Percentiles rank a stretch among this genome's conserved stretches.
Conservation (phyloP, 2,113 vertebrate species). For the Epinephelus fuscoguttatus region DNA sequence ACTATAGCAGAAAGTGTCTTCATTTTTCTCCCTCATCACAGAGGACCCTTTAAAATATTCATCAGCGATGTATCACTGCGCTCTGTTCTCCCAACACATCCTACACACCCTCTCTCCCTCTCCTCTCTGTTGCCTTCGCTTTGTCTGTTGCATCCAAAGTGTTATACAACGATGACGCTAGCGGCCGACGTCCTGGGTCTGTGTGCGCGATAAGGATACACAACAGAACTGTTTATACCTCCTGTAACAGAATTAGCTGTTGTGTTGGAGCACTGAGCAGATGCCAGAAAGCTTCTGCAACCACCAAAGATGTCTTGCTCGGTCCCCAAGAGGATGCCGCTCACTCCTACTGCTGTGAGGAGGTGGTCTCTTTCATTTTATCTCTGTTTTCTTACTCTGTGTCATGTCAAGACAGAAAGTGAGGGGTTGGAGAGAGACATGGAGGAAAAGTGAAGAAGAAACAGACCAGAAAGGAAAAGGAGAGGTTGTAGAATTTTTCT, state of each 20-base stretch:
- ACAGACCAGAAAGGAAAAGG: background rate
- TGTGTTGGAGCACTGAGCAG: conserved; percentile 35
- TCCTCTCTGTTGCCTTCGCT: conserved; percentile 36
- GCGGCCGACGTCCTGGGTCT: conserved; percentile 35
- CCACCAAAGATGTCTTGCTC: conserved; percentile 21
- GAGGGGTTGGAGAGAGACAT: background rate
- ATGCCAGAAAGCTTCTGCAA: conserved; percentile 50
- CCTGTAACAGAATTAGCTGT: conserved; percentile 64
- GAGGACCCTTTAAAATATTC: conserved; percentile 67
- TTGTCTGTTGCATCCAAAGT: conserved; percentile 59
- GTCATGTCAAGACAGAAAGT: conserved; percentile 18
- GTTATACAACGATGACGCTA: conserved; percentile 64
- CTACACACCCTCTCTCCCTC: conserved; percentile 48
- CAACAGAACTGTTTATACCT: conserved; percentile 55
- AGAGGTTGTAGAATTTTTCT: background rate
- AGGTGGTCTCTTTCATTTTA: conserved; percentile 49
- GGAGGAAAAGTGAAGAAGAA: background rate
- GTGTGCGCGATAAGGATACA: conserved; percentile 39
- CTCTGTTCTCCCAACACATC: conserved; percentile 62
- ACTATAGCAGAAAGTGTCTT: conserved; percentile 7
- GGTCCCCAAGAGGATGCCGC: conserved; percentile 19
- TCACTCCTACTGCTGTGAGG: conserved; percentile 52
- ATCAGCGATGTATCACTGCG: conserved; percentile 64
- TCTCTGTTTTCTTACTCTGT: background rate
- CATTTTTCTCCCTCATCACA: conserved; percentile 53